Conservation (phyloP, 2,797 vertebrate genomes). For the Galagoides demidoff region DNA sequence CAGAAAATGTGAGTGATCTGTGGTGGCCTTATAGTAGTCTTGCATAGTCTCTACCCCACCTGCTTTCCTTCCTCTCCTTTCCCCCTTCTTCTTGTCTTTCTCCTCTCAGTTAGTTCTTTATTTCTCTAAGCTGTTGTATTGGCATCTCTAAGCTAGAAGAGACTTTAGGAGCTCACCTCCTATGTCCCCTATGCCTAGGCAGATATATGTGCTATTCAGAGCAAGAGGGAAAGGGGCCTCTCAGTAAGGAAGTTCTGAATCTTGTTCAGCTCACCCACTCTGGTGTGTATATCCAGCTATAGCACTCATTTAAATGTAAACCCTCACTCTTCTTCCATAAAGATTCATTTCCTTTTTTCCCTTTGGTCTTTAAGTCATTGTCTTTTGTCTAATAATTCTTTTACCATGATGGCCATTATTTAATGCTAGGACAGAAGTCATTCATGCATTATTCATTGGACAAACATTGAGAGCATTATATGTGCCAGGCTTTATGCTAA, state of each 20-base stretch:
- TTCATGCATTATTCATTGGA: slow-evolving; percentile 35
- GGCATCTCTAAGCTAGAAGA: not conserved
- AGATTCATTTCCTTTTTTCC: not conserved
- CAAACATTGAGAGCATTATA: not conserved
- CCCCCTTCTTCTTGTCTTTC: no score
- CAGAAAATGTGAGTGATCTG: not conserved
- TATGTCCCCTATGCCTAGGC: not conserved
- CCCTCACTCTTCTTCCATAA: not conserved
- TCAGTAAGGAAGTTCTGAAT: not conserved
- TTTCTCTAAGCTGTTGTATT: not conserved
- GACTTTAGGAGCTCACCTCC: not conserved
- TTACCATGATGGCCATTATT: not conserved
- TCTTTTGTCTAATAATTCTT: slow-evolving; percentile 51
- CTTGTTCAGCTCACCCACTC: not conserved
- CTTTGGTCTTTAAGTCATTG: not conserved
- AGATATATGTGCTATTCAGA: not conserved
- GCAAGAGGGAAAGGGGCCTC: not conserved
- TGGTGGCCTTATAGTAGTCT: not conserved
- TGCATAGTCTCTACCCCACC: not conserved
- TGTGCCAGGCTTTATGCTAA: not conserved
- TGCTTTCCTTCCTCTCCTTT: not conserved
- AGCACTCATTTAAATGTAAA: not conserved
- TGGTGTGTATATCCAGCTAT: not conserved
- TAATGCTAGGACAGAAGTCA: slow-evolving; percentile 29
- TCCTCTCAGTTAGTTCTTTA: not conserved